Evolutionary conservation across 2,888 invertebrate species (phyloP).

Genomic region (Troides aeacus): DNA sequence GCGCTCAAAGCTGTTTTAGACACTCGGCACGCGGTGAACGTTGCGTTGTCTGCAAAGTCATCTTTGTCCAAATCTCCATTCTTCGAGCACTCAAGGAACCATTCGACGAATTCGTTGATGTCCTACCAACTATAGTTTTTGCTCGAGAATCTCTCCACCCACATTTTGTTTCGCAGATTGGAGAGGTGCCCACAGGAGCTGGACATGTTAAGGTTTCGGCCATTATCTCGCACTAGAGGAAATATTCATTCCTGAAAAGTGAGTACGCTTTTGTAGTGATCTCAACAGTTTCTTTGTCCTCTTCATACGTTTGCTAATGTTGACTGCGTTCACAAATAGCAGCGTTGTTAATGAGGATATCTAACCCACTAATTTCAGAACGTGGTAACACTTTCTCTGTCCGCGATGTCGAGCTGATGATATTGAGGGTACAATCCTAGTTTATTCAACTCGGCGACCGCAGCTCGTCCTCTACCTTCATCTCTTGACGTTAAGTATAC

Average conservation of each 20-base stretch:
- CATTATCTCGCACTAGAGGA: background rate
- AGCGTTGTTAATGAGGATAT: conserved; percentile 80
- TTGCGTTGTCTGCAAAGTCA: conserved; percentile 73
- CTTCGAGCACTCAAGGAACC: conserved; percentile 77
- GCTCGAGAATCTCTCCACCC: conserved; percentile 52
- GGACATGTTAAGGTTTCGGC: background rate
- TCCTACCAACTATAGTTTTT: conserved; percentile 51
- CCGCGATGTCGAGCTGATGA: conserved; percentile 83
- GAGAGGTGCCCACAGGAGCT: conserved; percentile 79
- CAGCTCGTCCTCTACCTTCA: conserved; percentile 47
- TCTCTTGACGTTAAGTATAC: conserved; percentile 85
- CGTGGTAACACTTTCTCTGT: conserved; percentile 73
- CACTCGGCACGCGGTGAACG: conserved; percentile 81
- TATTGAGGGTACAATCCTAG: conserved; percentile 72
- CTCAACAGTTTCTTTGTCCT: background rate
- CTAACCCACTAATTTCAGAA: conserved; percentile 83
- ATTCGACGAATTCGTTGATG: conserved; percentile 78
- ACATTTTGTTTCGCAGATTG: conserved; percentile 71
- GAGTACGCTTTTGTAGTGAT: background rate
- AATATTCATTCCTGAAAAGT: background rate
- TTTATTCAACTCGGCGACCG: conserved; percentile 74
- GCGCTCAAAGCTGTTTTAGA: conserved; percentile 87
- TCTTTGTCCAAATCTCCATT: conserved; percentile 50
- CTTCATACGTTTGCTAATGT: background rate
- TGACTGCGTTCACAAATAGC: background rate